phyloP scores from a whole-genome alignment of 2,113 vertebrate species.

The Trematocara unimaculatum region DNA sequence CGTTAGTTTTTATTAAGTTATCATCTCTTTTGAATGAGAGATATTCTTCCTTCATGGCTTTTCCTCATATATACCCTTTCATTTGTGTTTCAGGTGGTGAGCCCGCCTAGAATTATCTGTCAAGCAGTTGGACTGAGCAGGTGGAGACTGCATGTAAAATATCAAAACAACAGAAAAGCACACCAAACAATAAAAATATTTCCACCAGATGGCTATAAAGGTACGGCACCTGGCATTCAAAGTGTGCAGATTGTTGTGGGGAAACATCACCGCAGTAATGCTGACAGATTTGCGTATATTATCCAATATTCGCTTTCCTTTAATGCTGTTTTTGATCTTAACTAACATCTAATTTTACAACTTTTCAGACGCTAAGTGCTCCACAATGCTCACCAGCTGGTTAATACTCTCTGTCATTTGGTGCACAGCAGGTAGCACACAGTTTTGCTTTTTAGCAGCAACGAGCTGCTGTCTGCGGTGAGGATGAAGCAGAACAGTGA shows the following conservation, averaged over 20 bases:
- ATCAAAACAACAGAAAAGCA: not conserved
- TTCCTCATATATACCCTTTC: not conserved
- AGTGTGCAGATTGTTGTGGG: not conserved
- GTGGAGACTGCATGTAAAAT: not conserved
- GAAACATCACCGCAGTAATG: fast-evolving
- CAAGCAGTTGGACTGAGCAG: not conserved
- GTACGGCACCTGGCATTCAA: not conserved
- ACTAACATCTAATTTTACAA: not conserved
- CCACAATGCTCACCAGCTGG: not conserved
- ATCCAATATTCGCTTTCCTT: not conserved
- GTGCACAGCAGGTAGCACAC: not conserved
- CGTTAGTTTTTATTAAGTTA: not conserved
- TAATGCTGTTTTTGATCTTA: not conserved
- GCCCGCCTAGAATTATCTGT: not conserved
- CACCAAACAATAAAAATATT: not conserved
- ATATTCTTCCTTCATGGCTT: not conserved
- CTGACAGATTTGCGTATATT: not conserved
- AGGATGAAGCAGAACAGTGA: not conserved
- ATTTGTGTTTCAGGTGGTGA: not conserved
- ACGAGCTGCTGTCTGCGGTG: not conserved
- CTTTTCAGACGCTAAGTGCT: not conserved
- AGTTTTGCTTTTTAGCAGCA: not conserved
- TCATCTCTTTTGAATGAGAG: not conserved
- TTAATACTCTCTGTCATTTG: not conserved
- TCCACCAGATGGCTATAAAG: not conserved